phyloP scores from a whole-genome alignment of 1,140 invertebrate genomes.

The Phenacoccus solenopsis region DNA sequence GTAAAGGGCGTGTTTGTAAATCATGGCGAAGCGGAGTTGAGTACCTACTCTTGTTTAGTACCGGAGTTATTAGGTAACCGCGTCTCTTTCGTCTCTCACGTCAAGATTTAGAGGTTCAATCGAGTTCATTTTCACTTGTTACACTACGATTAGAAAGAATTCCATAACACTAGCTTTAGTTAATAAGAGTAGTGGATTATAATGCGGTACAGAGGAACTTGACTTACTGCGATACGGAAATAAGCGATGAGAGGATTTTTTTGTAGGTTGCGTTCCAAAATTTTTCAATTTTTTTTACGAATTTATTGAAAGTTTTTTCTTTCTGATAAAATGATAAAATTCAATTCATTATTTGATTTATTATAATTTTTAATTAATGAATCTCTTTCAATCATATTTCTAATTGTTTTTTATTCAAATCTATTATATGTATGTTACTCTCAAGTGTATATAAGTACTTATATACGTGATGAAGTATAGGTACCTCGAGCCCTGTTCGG shows the following conservation, averaged over 20 bases:
- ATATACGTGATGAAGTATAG: too few species aligned
- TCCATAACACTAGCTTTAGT: neutral
- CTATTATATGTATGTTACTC: too few species aligned
- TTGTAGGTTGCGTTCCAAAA: neutral
- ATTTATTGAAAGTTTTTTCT: neutral
- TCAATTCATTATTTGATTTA: too few species aligned
- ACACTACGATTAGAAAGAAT: neutral
- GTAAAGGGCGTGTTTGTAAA: conserved; percentile 12
- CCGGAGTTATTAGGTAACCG: neutral
- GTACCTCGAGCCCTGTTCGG: too few species aligned
- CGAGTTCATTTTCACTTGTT: conserved; percentile 12
- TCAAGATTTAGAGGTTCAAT: conserved; percentile 11
- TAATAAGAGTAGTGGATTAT: neutral
- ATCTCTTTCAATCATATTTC: too few species aligned
- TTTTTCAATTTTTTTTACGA: too few species aligned
- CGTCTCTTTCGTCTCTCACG: neutral
- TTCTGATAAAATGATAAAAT: too few species aligned
- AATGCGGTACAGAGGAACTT: neutral
- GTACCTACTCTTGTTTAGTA: neutral
- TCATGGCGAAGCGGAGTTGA: neutral
- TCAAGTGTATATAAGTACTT: too few species aligned
- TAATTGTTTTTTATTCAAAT: too few species aligned
- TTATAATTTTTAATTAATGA: too few species aligned
- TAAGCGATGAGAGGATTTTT: neutral
- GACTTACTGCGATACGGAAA: neutral